Evolutionary conservation across 2,888 invertebrate genomes (phyloP).

Genomic region (Ametastegia equiseti): DNA sequence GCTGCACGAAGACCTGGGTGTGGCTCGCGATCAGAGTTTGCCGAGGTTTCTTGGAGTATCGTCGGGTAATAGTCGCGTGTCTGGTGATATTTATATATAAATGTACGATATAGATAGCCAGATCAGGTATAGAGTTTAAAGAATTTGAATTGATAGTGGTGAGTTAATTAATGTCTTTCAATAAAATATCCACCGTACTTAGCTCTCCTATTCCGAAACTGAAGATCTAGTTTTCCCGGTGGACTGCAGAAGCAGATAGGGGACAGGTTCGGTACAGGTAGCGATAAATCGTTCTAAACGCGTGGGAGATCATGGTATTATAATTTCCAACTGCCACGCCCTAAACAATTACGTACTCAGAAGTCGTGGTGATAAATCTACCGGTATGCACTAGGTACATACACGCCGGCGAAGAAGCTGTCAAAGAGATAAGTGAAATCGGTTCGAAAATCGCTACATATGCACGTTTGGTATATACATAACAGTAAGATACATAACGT

Average conservation of each 20-base stretch:
- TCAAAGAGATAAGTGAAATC: conserved; percentile 28
- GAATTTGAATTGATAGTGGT: background rate
- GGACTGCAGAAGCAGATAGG: background rate
- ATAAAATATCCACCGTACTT: conserved; percentile 13
- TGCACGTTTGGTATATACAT: background rate
- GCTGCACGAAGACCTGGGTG: conserved; percentile 45
- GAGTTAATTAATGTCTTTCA: conserved; percentile 35
- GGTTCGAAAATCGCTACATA: background rate
- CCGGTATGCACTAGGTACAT: background rate
- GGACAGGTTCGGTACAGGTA: background rate
- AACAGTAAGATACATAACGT: background rate
- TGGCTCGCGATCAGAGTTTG: conserved; percentile 29
- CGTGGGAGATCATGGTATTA: conserved; percentile 42
- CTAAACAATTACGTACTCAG: conserved; percentile 42
- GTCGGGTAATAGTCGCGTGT: conserved; percentile 45
- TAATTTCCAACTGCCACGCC: conserved; percentile 35
- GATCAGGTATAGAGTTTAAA: background rate
- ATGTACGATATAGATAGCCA: conserved; percentile 2
- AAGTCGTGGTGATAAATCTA: conserved; percentile 40
- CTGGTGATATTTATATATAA: conserved; percentile 35
- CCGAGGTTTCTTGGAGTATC: background rate
- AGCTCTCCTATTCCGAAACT: conserved; percentile 10
- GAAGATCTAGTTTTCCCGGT: background rate
- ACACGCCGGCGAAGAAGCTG: background rate
- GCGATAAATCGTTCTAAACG: conserved; percentile 29